Evolutionary conservation across 2,888 invertebrate species (phyloP), one percentile per base, ranked within the genome.

Genomic region (Drosophila sordidula): DNA sequence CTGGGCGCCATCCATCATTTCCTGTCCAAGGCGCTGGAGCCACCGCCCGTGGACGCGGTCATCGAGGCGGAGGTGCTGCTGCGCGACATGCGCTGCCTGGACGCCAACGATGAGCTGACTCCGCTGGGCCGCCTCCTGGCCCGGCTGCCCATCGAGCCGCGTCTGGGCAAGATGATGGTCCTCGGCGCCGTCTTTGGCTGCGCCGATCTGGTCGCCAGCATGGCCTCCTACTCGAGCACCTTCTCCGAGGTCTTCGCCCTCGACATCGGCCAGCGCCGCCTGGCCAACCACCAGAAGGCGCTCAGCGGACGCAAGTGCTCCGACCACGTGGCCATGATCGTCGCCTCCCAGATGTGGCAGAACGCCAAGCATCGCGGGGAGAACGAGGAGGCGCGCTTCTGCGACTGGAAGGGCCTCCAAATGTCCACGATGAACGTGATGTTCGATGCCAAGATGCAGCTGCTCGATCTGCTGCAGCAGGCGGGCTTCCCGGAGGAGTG

Each of bases 121-220:
- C 97, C 98, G 0, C 93, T 99, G 16, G 99, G 99, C 0, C 95
- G 95, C 70, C 98, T 99, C 72, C 93, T 99, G 8, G 99, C 99
- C 5, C 96, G 97, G 75, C 92, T 99, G 77, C 99, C 99, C 0
- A 97, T 99, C 92, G 99, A 99, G 89, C 99, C 99, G 0, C 95
- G 98, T 0, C 94, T 99, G 6, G 99, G 99, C 16, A 99, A 98
- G 93, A 98, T 98, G 97, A 95, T 98, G 94, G 96, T 99, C 34
- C 93, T 99, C 9, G 98, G 98, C n/a, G 96, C 97, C 76, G 95
- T 98, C 59, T 96, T 99, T 87, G 95, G 96, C 75, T 96, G 96
- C 70, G 98, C 98, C 0, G 98, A 98, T 91, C 96, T 98, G 0
- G 93, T 98, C 51, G 96, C 97, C 9, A 97, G 97, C 0, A 97